Evolutionary conservation across 2,797 vertebrate species (phyloP), one percentile per base, ranked within the genome.

Genomic region (Natrix natrix): DNA sequence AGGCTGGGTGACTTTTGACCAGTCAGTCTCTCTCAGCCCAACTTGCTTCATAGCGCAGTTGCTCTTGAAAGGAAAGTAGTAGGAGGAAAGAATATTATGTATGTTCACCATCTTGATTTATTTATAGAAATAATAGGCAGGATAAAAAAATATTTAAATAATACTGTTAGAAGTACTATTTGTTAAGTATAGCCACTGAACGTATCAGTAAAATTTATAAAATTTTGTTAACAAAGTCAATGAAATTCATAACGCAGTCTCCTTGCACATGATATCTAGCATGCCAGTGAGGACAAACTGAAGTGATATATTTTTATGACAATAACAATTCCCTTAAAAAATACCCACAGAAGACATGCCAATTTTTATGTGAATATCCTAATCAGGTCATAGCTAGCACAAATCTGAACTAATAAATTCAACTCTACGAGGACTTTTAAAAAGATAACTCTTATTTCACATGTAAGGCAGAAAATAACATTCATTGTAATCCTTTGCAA

Each of bases 81-180:
- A 66, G 28, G 14, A 69, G 14, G 5, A 32, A 69, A 74, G 66
- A 37, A 32, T 32, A 74, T 37, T 32, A 74, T 74, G n/a, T 32
- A 37, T 3, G 5, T 37, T 74, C n/a, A 37, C 7, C 7, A 7
- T 14, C 28, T 69, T 69, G 63, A 69, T 5, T 69, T 66, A 11
- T 69, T 17, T 74, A 32, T 74, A 74, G 66, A 74, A 74, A 74
- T 37, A 37, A 37, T 17, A 74, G 66, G 14, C 66, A 74, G 66
- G 66, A 74, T 17, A 32, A 69, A 63, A 66, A 14, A n/a, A n/a
- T n/a, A 5, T 61, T 26, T 61, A 5, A 32, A 69, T 32, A 69
- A 95, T 94, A 92, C 95, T 96, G 96, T 97, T 96, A 96, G 92
- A 87, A 11, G 91, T 91, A 91, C 90, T 94, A 88, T 66, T 95